A percentile compares a stretch with the other conserved stretches of the same genome.
Conservation (phyloP, 1,140 invertebrate species). For the Philopotamus ludificatus region DNA sequence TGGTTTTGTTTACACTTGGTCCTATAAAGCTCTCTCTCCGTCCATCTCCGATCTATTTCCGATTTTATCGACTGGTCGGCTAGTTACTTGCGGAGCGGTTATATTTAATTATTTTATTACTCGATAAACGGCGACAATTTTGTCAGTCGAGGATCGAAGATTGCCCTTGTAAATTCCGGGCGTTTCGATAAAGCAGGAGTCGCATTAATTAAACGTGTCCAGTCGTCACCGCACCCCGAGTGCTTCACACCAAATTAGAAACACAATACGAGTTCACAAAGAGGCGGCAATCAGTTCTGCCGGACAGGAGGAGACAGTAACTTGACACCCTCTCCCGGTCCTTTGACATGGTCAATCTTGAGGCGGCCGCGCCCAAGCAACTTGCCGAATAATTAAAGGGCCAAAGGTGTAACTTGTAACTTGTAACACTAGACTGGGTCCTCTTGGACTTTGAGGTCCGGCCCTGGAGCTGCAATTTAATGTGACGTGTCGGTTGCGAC, state of each 20-base stretch:
- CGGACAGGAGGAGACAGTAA: constrained; percentile 28
- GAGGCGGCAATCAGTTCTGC: constrained; percentile 40
- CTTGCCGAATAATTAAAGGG: constrained; percentile 39
- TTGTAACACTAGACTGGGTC: constrained; percentile 24
- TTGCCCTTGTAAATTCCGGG: too few species aligned
- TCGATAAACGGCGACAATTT: too few species aligned
- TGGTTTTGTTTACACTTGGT: too few species aligned
- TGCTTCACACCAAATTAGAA: constrained; percentile 34
- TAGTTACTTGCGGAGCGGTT: too few species aligned
- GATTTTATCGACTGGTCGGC: too few species aligned
- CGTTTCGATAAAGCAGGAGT: constrained; percentile 4
- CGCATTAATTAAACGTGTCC: constrained; percentile 41
- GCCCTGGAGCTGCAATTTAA: too few species aligned
- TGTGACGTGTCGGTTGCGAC: too few species aligned
- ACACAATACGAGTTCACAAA: constrained; percentile 42
- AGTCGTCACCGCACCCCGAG: constrained; percentile 17
- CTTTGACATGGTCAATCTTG: constrained; percentile 42
- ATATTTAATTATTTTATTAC: too few species aligned
- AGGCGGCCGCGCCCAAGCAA: constrained; percentile 30
- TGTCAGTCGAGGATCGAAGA: too few species aligned
- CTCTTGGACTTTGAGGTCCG: constrained; percentile 22
- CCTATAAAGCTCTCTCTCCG: too few species aligned
- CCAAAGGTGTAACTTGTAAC: constrained; percentile 2
- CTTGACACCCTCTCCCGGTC: constrained; percentile 31
- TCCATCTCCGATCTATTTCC: too few species aligned